Percentiles rank a stretch among this genome's conserved stretches.
These are phyloP conservation scores for Azemiops feae DNA, from an alignment of 2,113 vertebrate species.

Conservation along the genomic window DNA sequence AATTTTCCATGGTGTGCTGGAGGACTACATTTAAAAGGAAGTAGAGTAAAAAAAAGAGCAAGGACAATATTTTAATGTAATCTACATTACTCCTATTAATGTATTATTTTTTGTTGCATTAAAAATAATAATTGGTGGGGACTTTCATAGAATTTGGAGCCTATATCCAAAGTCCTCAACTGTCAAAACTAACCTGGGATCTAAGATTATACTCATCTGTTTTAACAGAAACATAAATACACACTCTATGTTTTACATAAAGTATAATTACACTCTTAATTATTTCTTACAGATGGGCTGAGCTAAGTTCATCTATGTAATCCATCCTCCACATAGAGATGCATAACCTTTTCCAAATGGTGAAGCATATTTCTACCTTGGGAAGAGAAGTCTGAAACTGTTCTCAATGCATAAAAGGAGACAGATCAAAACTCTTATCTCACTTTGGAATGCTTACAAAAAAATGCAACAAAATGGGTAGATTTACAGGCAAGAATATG, in stretches of 20 bases:
- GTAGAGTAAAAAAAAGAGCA: background rate
- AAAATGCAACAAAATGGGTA: background rate
- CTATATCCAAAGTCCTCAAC: background rate
- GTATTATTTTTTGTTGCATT: background rate
- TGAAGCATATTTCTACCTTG: background rate
- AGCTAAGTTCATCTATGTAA: background rate
- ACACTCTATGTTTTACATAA: background rate
- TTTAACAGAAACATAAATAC: background rate
- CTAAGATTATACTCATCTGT: background rate
- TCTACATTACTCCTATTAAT: background rate
- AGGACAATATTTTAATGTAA: background rate
- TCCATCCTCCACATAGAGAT: background rate
- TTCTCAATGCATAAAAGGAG: background rate
- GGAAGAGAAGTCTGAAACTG: background rate
- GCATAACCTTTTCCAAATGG: background rate
- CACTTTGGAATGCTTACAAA: background rate
- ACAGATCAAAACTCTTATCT: background rate
- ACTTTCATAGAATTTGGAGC: background rate
- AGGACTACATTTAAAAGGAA: background rate
- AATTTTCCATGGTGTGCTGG: background rate
- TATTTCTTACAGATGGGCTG: background rate
- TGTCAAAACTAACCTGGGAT: background rate
- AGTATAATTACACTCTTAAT: background rate
- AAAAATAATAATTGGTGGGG: background rate
- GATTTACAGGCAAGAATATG: background rate